Base-by-base conservation (phyloP, 2,888 invertebrate genomes). In the Leptopilina syphax region DNA sequence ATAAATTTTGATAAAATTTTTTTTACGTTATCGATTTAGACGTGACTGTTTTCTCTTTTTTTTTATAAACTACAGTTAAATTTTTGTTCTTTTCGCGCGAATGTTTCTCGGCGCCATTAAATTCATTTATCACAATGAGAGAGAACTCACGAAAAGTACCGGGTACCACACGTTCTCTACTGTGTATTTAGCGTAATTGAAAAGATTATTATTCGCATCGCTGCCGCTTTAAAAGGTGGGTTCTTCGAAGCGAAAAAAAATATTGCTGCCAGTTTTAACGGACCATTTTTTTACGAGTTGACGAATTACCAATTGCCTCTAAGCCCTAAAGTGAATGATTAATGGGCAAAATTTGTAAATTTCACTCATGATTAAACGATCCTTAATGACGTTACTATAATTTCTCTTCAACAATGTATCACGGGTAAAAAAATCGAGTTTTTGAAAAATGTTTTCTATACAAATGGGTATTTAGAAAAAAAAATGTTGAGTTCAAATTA, bases 241-340 rank as follows among this genome's bases (percentile, higher is more conserved):
- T 65, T 65, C 44, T 24, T 8, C 41, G 77, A 65, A 77, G 3
- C 13, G 34, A 77, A 77, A 70, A 44, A 70, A 67, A 76, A 57
- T 27, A 27, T 27, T 65, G 47, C 24, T 65, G 18, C 65, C 24
- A 12, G 34, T 4, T 57, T 77, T 78, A 80, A 82, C 76, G 82
- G 77, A 54, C 80, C 80, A 78, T 8, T 50, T 80, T 80, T 83
- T 83, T 81, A 82, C 24, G 78, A 79, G 77, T 63, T 63, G 47
- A 47, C 76, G 79, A 77, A 79, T 76, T 79, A 81, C 57, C n/a
- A 57, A 27, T 34, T 50, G 54, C 73, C 70, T 27, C 13, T 18
- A 27, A 13, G 12, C 50, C 57, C 27, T n/a, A 3, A 8, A 1
- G 50, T 3, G n/a, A 34, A 73, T 13, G 9, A 70, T 70, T 63